Conservation (phyloP, 2,113 vertebrate species). For the Micromys minutus region DNA sequence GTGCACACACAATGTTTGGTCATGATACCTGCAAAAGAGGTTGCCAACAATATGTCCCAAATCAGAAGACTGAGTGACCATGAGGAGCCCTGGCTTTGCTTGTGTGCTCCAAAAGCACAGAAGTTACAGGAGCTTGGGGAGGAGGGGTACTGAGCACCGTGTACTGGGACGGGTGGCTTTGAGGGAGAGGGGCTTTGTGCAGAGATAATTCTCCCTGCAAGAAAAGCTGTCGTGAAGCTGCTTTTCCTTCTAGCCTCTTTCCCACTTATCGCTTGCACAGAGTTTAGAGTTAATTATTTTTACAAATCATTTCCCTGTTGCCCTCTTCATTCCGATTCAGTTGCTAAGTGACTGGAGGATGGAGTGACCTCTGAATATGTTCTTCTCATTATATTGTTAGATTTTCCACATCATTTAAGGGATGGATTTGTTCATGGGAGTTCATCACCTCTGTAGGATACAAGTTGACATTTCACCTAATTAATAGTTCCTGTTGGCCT, state of each 20-base stretch:
- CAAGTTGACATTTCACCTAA: constrained; percentile 68
- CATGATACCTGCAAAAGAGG: not conserved
- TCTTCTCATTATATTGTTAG: constrained; percentile 72
- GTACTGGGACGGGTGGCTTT: not conserved
- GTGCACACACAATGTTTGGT: not conserved
- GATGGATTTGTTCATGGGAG: constrained; percentile 52
- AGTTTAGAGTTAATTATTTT: constrained; percentile 64
- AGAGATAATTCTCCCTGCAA: not conserved
- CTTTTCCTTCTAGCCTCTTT: not conserved
- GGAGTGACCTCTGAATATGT: constrained; percentile 69
- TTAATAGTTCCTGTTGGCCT: constrained; percentile 63
- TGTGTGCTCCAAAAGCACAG: not conserved
- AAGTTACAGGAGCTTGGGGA: not conserved
- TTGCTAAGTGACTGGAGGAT: constrained; percentile 68
- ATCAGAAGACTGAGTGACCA: not conserved
- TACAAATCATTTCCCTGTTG: constrained; percentile 60
- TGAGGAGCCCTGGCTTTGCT: not conserved
- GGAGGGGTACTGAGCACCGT: not conserved
- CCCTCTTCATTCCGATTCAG: constrained; percentile 25
- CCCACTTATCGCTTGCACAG: not conserved
- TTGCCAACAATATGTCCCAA: not conserved
- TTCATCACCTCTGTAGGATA: constrained; percentile 65
- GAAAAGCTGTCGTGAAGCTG: not conserved
- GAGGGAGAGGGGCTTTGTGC: not conserved
- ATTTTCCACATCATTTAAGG: constrained; percentile 66